phyloP scores from a whole-genome alignment of 2,113 vertebrate species.

The Dipodomys merriami region DNA sequence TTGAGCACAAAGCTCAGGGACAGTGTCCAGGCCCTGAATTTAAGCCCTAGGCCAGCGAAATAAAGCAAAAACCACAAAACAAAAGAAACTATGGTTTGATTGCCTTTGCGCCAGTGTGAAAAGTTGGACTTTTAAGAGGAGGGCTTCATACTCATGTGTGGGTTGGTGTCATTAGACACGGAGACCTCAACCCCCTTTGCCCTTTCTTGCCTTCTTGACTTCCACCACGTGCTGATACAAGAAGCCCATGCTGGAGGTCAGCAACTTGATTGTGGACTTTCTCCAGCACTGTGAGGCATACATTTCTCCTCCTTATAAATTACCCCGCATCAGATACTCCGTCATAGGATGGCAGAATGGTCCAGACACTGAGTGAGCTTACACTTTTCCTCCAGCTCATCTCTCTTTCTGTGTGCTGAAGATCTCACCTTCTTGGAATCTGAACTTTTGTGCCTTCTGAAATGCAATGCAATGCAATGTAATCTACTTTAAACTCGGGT shows the following conservation, averaged over 20 bases:
- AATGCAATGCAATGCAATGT: conserved; percentile 87
- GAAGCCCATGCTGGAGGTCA: neutral
- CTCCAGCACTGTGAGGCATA: neutral
- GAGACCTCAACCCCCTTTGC: neutral
- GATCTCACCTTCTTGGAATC: conserved; percentile 93
- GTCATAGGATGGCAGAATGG: neutral
- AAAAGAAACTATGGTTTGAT: no score
- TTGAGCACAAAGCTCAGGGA: no score
- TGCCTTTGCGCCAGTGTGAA: neutral
- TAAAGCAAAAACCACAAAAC: no score
- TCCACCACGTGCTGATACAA: neutral
- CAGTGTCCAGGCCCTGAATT: no score
- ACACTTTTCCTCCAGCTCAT: conserved; percentile 90
- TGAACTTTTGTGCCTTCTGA: conserved; percentile 92
- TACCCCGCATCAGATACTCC: neutral
- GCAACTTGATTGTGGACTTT: neutral
- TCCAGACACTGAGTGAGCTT: conserved; percentile 81
- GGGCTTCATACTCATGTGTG: neutral
- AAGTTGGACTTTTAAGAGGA: neutral
- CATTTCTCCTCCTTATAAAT: neutral
- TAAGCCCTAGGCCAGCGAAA: no score
- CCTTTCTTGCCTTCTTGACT: neutral
- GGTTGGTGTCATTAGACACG: neutral
- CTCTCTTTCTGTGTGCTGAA: conserved; percentile 94
- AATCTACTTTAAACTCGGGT: no score